Evolutionary conservation across 2,888 invertebrate genomes (phyloP), one percentile per base, ranked within the genome.

Genomic region (Brachyptera risi): DNA sequence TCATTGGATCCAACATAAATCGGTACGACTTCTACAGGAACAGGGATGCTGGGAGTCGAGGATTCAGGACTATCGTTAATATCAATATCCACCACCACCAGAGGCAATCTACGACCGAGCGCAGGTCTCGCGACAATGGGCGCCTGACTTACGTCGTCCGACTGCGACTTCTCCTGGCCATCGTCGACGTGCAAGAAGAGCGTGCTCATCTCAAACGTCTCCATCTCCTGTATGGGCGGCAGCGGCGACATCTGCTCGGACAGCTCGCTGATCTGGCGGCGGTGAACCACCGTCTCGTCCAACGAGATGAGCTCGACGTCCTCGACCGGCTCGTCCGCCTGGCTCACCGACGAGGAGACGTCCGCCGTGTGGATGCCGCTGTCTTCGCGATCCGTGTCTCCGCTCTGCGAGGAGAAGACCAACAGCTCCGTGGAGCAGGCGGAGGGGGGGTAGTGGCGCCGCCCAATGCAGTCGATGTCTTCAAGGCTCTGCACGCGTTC

Each of bases 351-450:
- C 68, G 87, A 87, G 19, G 88, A 88, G 59, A 87, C 90, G 71
- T 88, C 86, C 1, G 89, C 88, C 3, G 88, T 86, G 68, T 90
- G 90, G 65, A 88, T 87, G 1, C 88, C 88, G 65, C 87, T 87
- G 71, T 91, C 90, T 74, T 91, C 90, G 40, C 85, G 82, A 73
- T 86, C 88, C 44, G 83, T 85, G 67, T 85, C 82, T 65, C 80
- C 81, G 62, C 79, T 72, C 59, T 71, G 66, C 9, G 78, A 78
- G 47, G 75, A 74, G 79, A 50, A 82, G n/a, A 54, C 81, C 66
- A 84, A 79, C 71, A 85, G 77, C 68, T 86, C 85, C n/a, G 79
- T 75, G 3, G 80, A 79, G 37, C 75, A 76, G 58, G 83, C 81
- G 4, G 79, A 79, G 2, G 79, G 75, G 4, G 80, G 76, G 82